Base-by-base conservation (phyloP, 2,113 vertebrate species). In the Mixornis gularis region DNA sequence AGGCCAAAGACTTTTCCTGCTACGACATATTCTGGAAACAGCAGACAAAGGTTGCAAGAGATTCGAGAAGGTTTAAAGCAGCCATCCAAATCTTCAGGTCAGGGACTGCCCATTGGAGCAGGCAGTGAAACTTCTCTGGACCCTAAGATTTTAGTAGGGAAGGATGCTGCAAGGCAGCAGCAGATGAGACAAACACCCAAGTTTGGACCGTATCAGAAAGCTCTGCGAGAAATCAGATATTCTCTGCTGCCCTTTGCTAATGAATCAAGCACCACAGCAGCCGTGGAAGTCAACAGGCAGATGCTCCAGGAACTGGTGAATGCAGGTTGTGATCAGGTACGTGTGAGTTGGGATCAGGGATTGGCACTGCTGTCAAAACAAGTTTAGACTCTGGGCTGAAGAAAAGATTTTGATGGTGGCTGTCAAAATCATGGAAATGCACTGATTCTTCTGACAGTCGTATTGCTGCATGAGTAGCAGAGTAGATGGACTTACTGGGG, bases 1-100 rank as follows among this genome's bases (percentile, higher is more conserved):
- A 99, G 99, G 98, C 99, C 99, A 95, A 99, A 99, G 98, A 99
- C 99, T 87, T 99, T 99, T 95, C 99, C 99, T 65, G 98, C 99
- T 56, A 99, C 99, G 1, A 98, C 99, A 1, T 99, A 99, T 60
- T 98, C 99, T 97, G 99, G 99, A 97, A 99, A 99, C 97, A 98
- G 99, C 69, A 98, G 99, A 52, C 99, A 99, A 92, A 97, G 99
- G 84, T 96, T 99, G 66, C 99, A 99, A 96, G 99, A 99, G 96
- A 99, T 99, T 91, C 99, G 99, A 49, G 99, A 99, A 96, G 99
- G 99, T 66, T 97, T 99, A 91, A 99, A 99, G 95, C 99, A 99
- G 96, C 99, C 99, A 2, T 97, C 98, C 93, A 99, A 99, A 95
- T 97, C 98, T 94, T 97, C 98, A 48, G 97, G 98, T 94, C 99